Evolutionary conservation across 2,888 invertebrate genomes (phyloP), one percentile per base, ranked within the genome.

Genomic region (Daptonema setosum): DNA sequence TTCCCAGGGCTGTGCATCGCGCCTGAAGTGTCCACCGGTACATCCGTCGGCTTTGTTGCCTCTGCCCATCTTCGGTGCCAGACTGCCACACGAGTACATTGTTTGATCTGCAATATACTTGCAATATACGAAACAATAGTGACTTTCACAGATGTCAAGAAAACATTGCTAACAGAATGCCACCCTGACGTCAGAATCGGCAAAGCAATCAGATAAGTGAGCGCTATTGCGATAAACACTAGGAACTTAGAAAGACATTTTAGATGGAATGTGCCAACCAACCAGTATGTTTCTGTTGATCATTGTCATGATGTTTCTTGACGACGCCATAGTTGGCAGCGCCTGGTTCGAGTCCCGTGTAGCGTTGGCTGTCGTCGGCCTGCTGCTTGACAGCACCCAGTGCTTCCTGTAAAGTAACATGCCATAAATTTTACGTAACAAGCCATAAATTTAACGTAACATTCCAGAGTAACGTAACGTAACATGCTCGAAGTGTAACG

Each of bases 21-120:
- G 71, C 26, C 70, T 66, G 63, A 75, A 75, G 56, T 69, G 68
- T 59, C 73, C 72, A 61, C 74, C 73, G 63, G 72, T 70, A 59
- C 74, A 74, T 14, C 74, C 73, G 67, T 73, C 45, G 74, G 66
- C 20, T 47, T 17, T 22, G 24, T n/a, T 22, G 24, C n/a, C 47
- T 5, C 45, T 17, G n/a, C 45, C 45, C 75, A 77, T 75, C 64
- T 74, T 76, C 22, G 76, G 76, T 20, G 76, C 76, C 62, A 76
- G 64, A 2, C 76, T 75, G 1, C 76, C 76, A 69, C 76, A 76
- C 0, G 76, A 76, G 64, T 76, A 77, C 75, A 76, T 75, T 74
- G 58, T 52, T 52, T 70, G 70, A 64, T 75, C 68, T 45, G 45
- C 11, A n/a, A 45, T 5, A n/a, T n/a, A n/a, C n/a, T n/a, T n/a